These are phyloP conservation scores for Gryllus longicercus DNA, from an alignment of 2,888 invertebrate genomes.

Conservation along the genomic window DNA sequence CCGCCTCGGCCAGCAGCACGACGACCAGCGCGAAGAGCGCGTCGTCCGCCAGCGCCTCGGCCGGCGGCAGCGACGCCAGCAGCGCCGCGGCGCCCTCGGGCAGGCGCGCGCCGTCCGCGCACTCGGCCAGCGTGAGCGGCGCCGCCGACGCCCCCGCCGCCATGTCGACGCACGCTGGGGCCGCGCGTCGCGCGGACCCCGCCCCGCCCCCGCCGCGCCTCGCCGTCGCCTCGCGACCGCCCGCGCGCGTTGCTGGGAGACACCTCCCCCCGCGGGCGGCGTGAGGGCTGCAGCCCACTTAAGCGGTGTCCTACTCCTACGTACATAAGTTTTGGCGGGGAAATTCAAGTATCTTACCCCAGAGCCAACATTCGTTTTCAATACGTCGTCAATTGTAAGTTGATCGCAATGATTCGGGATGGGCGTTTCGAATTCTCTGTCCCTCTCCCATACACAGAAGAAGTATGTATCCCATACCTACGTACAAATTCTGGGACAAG, in stretches of 20 bases:
- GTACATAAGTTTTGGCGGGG: not conserved
- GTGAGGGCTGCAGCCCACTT: not conserved
- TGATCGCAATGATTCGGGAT: too few relatives aligned
- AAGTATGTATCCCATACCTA: too few relatives aligned
- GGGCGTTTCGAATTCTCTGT: too few relatives aligned
- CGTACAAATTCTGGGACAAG: too few relatives aligned
- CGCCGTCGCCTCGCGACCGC: not conserved
- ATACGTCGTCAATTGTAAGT: too few relatives aligned
- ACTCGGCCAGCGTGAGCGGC: slow-evolving; percentile 3
- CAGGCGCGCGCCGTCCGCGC: not conserved
- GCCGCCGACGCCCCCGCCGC: not conserved
- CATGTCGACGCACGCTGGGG: not conserved
- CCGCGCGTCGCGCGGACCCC: not conserved
- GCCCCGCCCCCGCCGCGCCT: not conserved
- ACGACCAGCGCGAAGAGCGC: not conserved
- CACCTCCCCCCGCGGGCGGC: not conserved
- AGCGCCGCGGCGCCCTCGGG: not conserved
- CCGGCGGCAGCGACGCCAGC: not conserved
- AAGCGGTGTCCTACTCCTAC: too few relatives aligned
- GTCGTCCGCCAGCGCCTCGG: not conserved
- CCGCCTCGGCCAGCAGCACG: not conserved
- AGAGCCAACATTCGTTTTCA: too few relatives aligned
- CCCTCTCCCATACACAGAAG: too few relatives aligned
- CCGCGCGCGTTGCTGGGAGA: not conserved
- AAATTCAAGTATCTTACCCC: not conserved